phyloP scores from a whole-genome alignment of 1,140 invertebrate genomes.

The Brachionus rubens region DNA sequence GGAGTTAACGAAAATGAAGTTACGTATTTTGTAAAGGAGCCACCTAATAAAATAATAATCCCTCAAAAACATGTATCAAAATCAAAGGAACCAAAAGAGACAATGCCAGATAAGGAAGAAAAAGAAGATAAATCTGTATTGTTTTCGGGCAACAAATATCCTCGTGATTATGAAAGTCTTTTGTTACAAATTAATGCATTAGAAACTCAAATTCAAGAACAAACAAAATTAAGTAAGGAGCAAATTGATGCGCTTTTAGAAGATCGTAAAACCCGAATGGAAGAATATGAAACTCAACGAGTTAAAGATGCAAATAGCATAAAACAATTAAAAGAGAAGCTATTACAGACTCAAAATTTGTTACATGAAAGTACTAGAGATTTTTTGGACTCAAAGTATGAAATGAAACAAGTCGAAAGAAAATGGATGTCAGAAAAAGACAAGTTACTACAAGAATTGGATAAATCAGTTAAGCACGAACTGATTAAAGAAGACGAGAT shows the following conservation, averaged over 20 bases:
- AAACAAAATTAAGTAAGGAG: constrained; percentile 57
- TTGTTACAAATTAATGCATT: constrained; percentile 56
- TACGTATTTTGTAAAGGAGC: constrained; percentile 61
- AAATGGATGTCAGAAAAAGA: constrained; percentile 61
- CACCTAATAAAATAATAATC: constrained; percentile 57
- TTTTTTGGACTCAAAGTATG: constrained; percentile 56
- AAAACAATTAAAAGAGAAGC: constrained; percentile 59
- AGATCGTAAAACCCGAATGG: constrained; percentile 56
- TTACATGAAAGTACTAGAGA: constrained; percentile 60
- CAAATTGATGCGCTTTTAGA: constrained; percentile 57
- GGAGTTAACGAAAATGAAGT: constrained; percentile 56
- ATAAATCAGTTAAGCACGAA: constrained; percentile 33
- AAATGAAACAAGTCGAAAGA: constrained; percentile 55
- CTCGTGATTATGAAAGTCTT: constrained; percentile 54
- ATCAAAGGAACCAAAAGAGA: background rate
- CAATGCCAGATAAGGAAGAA: background rate
- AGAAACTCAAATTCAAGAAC: constrained; percentile 58
- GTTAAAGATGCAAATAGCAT: constrained; percentile 59
- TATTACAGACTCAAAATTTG: constrained; percentile 60
- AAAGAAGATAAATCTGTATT: background rate
- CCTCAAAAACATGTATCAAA: constrained; percentile 50
- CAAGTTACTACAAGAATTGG: constrained; percentile 50
- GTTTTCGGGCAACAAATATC: constrained; percentile 50
- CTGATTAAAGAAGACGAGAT: constrained; percentile 30
- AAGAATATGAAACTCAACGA: constrained; percentile 57